Evolutionary conservation across 2,113 vertebrate species (phyloP).

Genomic region (Maccullochella peelii): DNA sequence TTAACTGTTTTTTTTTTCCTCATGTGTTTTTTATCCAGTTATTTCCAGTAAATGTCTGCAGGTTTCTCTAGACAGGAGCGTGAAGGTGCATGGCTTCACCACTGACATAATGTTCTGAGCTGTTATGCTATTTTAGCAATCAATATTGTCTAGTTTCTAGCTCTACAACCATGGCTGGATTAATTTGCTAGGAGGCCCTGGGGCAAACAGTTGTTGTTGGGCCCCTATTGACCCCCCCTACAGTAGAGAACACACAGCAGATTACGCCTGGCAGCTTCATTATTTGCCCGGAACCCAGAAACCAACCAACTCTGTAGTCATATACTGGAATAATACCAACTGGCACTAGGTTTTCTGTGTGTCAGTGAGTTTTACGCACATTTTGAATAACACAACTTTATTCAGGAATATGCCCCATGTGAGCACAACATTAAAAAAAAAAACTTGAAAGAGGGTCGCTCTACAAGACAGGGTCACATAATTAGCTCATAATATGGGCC

Average conservation of each 20-base stretch:
- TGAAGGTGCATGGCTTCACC: slow-evolving; percentile 26
- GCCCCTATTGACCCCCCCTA: neutral
- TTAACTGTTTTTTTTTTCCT: neutral
- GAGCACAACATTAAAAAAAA: neutral
- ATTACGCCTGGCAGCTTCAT: neutral
- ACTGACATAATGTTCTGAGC: slow-evolving; percentile 4
- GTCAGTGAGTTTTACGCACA: neutral
- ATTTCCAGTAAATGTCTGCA: slow-evolving; percentile 64
- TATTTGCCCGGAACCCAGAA: neutral
- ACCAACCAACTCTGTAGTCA: neutral
- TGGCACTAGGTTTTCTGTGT: neutral
- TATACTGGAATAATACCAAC: neutral
- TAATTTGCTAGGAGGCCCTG: neutral
- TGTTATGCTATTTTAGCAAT: neutral
- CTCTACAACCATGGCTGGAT: neutral
- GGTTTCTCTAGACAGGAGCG: slow-evolving; percentile 26
- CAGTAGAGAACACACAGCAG: slow-evolving; percentile 3
- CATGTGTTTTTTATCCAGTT: slow-evolving; percentile 36
- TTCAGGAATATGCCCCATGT: neutral
- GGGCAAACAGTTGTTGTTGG: slow-evolving; percentile 10
- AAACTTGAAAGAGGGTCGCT: neutral
- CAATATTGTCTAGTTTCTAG: neutral
- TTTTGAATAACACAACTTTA: neutral
- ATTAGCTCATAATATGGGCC: neutral
- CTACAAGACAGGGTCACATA: neutral